Percentiles rank a stretch among this genome's conserved stretches.
Evolutionary conservation across 1,140 invertebrate genomes (phyloP).

Genomic region (Rhyacophila brunnea): DNA sequence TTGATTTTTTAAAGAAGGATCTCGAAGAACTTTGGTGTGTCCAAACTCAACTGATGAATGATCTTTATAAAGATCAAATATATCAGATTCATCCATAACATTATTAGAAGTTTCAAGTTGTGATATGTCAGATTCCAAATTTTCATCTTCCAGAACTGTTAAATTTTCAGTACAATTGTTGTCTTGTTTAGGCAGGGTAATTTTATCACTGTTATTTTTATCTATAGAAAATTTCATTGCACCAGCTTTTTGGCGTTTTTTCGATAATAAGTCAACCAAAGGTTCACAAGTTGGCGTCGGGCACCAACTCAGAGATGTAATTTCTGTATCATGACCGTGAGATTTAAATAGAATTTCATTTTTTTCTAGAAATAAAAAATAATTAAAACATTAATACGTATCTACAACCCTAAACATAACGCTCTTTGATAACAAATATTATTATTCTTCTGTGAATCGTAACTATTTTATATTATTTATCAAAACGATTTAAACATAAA

Average conservation of each 20-base stretch:
- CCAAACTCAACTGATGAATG: conserved; percentile 12
- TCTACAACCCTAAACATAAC: too few relatives aligned
- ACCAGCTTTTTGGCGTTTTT: conserved; percentile 9
- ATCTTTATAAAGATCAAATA: conserved; percentile 26
- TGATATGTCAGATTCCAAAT: background rate
- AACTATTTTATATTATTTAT: too few relatives aligned
- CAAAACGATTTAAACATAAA: too few relatives aligned
- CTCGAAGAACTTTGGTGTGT: background rate
- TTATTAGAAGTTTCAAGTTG: background rate
- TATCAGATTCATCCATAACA: conserved; percentile 12
- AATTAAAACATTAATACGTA: too few relatives aligned
- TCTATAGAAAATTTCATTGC: background rate
- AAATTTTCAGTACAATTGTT: too few relatives aligned
- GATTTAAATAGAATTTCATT: conserved; percentile 64
- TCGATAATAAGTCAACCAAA: conserved; percentile 15
- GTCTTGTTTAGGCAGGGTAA: background rate
- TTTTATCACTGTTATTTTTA: background rate
- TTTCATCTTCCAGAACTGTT: background rate
- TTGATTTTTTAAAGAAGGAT: too few relatives aligned
- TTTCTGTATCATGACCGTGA: conserved; percentile 69
- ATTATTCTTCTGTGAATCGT: too few relatives aligned
- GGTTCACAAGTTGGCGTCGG: conserved; percentile 48
- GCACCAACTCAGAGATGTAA: conserved; percentile 72
- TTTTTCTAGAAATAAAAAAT: conserved; percentile 48
- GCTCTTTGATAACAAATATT: too few relatives aligned